These are phyloP conservation scores for Holothuria leucospilota DNA, from an alignment of 53 echinoderm and acorn worm genomes.

Conservation along the genomic window DNA sequence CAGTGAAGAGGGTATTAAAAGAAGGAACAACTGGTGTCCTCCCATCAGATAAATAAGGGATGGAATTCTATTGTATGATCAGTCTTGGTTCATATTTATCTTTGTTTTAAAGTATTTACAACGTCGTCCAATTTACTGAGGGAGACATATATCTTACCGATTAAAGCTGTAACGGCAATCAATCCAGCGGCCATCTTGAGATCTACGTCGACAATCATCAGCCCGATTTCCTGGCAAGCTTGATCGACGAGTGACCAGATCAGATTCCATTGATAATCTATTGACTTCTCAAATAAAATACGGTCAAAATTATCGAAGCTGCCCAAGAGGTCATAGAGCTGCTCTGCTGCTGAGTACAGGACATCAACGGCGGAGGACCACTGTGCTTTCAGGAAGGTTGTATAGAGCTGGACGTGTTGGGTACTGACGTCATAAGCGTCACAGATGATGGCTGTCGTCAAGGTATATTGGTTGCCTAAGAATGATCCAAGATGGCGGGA, in stretches of 20 bases:
- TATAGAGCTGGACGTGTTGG: neutral
- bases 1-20: no score
- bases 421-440: neutral
- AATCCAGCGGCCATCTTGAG: no score
- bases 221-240: no score
- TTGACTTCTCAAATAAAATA: constrained; percentile 15
- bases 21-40: no score
- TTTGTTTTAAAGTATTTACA: no score
- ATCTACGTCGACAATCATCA: no score
- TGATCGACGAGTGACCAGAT: neutral
- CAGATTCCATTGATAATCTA: neutral
- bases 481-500: neutral
- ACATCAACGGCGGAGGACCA: neutral
- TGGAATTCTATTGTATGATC: no score
- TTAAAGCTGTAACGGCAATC: no score
- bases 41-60: no score
- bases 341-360: neutral
- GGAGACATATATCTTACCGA: no score
- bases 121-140: no score
- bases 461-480: neutral
- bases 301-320: constrained; percentile 1
- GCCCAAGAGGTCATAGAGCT: neutral
- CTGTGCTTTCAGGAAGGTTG: neutral
- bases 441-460: neutral
- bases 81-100: no score